A percentile compares a stretch with the other conserved stretches of the same genome.
These are phyloP conservation scores for Dinomys branickii DNA, from an alignment of 2,113 vertebrate genomes.

Conservation along the genomic window DNA sequence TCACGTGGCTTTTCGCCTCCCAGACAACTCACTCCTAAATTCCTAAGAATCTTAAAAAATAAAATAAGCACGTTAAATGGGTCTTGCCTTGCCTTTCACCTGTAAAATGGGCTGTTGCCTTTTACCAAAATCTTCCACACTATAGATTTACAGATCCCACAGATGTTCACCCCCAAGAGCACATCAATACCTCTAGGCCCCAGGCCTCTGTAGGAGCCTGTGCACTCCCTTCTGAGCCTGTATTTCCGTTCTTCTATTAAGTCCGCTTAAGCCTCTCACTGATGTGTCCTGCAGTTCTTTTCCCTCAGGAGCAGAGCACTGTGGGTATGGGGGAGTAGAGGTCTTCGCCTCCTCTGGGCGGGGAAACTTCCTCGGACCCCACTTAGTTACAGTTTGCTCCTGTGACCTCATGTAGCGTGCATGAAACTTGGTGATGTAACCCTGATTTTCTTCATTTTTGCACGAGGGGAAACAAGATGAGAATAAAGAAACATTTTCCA, in stretches of 20 bases:
- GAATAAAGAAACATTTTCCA: background rate
- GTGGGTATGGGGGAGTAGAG: background rate
- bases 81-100: background rate
- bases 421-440: background rate
- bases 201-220: background rate
- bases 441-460: background rate
- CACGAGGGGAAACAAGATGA: background rate
- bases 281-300: background rate
- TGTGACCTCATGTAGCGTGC: background rate
- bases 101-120: background rate
- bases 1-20: background rate
- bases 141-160: background rate
- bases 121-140: background rate
- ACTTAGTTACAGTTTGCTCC: background rate
- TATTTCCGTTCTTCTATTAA: background rate
- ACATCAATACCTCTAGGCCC: background rate
- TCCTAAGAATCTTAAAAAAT: background rate
- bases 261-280: background rate
- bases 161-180: background rate
- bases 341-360: background rate
- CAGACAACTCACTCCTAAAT: background rate
- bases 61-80: background rate
- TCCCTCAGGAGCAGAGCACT: background rate
- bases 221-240: background rate
- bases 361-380: background rate